Percentiles rank a stretch among this genome's conserved stretches.
phyloP scores from a whole-genome alignment of 1,140 invertebrate genomes.

The Cherax quadricarinatus region DNA sequence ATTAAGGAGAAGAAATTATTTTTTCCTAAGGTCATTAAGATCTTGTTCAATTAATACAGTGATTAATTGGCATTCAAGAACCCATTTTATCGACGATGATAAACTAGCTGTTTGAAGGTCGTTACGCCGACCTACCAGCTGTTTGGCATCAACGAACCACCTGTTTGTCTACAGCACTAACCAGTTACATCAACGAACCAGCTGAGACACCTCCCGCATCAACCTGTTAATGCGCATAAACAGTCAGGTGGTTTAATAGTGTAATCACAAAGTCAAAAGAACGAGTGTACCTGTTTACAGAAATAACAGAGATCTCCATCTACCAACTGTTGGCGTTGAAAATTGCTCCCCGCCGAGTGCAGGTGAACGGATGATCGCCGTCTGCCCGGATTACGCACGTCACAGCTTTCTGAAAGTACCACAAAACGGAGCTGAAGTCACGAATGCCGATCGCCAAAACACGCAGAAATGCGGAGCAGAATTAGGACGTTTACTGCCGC shows the following conservation, averaged over 20 bases:
- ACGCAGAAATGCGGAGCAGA: conserved; percentile 1
- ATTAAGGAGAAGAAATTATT: no score
- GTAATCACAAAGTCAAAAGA: not conserved
- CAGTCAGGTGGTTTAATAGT: not conserved
- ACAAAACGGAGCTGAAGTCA: not conserved
- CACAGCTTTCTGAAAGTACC: not conserved
- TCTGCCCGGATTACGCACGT: not conserved
- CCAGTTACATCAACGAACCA: no score
- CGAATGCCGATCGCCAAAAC: not conserved
- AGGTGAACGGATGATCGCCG: not conserved
- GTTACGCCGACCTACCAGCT: no score
- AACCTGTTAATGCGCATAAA: no score
- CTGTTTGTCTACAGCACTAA: no score
- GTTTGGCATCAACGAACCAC: no score
- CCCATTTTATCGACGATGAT: no score
- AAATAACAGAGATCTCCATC: conserved; percentile 30
- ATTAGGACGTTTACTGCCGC: not conserved
- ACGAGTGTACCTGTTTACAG: conserved; percentile 20
- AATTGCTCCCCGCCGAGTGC: not conserved
- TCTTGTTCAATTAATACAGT: no score
- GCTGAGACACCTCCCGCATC: no score
- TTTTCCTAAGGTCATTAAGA: no score
- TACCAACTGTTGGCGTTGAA: conserved; percentile 20
- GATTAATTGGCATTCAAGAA: no score
- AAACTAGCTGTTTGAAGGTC: no score